phyloP scores from a whole-genome alignment of 2,888 invertebrate species.

The Plagodis dolabraria region DNA sequence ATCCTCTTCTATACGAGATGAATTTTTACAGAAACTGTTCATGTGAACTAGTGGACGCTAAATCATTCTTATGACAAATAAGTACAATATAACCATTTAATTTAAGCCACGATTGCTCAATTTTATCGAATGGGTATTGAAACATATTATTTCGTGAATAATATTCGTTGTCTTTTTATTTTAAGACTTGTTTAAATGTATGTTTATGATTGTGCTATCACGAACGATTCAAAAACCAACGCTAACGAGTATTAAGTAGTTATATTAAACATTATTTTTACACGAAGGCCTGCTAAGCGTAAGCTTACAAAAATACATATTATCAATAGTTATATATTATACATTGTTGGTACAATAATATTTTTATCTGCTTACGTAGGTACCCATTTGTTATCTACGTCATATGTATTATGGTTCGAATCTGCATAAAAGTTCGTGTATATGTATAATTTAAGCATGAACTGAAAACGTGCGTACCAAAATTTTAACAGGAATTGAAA shows the following conservation, averaged over 20 bases:
- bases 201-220: neutral
- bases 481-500: conserved; percentile 70
- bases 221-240: too few species aligned
- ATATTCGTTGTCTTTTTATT: conserved; percentile 32
- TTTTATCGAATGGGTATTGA: conserved; percentile 63
- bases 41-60: too few species aligned
- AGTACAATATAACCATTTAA: conserved; percentile 73
- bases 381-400: neutral
- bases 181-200: neutral
- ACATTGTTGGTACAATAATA: neutral
- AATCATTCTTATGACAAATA: conserved; percentile 68
- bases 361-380: neutral
- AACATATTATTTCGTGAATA: conserved; percentile 14
- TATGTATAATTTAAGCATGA: conserved; percentile 40
- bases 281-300: too few species aligned
- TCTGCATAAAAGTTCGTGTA: conserved; percentile 30
- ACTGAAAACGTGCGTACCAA: conserved; percentile 49
- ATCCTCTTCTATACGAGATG: too few species aligned
- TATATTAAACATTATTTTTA: too few species aligned
- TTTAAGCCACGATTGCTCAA: conserved; percentile 79
- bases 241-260: too few species aligned
- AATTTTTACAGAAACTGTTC: too few species aligned
- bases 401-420: neutral
- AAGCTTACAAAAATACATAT: too few species aligned
- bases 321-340: neutral